These are phyloP conservation scores for Antrozous pallidus DNA, from an alignment of 2,797 vertebrate genomes.

Conservation along the genomic window DNA sequence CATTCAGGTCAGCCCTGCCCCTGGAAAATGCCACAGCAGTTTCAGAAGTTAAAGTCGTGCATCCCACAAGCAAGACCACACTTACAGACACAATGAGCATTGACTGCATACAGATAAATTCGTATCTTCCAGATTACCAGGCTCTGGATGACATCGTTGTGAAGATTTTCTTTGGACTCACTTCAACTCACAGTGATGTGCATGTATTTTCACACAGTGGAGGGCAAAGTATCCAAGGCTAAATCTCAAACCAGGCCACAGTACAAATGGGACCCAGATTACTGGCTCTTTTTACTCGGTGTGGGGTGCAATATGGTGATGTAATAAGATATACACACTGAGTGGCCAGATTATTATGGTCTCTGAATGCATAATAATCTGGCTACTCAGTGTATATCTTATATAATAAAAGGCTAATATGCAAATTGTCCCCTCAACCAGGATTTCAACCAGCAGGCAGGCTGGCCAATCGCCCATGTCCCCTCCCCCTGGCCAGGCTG, in stretches of 20 bases:
- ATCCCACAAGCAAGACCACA: neutral
- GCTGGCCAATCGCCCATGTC: too few relatives aligned
- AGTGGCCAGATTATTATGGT: too few relatives aligned
- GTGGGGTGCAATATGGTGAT: neutral
- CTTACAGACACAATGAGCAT: neutral
- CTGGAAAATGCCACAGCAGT: neutral
- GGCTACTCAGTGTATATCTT: too few relatives aligned
- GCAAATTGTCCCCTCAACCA: too few relatives aligned
- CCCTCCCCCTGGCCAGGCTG: too few relatives aligned
- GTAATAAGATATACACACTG: neutral
- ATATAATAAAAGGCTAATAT: too few relatives aligned
- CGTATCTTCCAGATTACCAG: slow-evolving; percentile 25
- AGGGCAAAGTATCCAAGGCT: neutral
- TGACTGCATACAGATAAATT: neutral
- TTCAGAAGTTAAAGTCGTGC: neutral
- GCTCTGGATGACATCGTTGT: neutral
- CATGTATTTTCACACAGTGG: neutral
- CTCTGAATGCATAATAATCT: too few relatives aligned
- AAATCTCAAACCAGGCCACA: neutral
- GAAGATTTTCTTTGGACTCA: slow-evolving; percentile 8
- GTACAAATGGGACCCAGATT: neutral
- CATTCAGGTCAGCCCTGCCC: neutral
- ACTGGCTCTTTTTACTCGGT: neutral
- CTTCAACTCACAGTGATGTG: neutral
- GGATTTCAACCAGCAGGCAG: too few relatives aligned